Conservation (phyloP, 2,888 invertebrate species). For the Onthophagus sagittarius region DNA sequence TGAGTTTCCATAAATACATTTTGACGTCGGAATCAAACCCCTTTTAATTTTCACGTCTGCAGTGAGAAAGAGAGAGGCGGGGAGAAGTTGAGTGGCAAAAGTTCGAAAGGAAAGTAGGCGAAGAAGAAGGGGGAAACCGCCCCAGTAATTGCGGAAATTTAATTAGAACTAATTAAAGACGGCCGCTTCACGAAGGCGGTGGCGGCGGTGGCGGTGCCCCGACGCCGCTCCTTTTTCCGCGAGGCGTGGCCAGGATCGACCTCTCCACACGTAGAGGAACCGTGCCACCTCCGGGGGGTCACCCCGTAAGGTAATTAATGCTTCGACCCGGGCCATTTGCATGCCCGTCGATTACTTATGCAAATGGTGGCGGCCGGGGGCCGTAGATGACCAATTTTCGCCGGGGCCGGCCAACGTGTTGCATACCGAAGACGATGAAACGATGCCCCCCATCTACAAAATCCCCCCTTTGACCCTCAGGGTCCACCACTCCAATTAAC, state of each 20-base stretch:
- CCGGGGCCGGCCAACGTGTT: slow-evolving; percentile 36
- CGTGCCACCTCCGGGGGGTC: slow-evolving; percentile 33
- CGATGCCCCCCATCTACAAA: not conserved
- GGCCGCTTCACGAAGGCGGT: slow-evolving; percentile 26
- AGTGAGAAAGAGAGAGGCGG: not conserved
- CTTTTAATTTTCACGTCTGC: not conserved
- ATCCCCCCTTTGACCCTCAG: slow-evolving; percentile 19
- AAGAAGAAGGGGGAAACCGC: slow-evolving; percentile 6
- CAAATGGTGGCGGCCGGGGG: slow-evolving; percentile 45
- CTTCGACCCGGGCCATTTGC: slow-evolving; percentile 48
- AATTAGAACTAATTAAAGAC: slow-evolving; percentile 48
- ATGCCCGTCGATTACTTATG: slow-evolving; percentile 51
- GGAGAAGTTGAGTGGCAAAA: too few relatives aligned
- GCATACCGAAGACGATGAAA: slow-evolving; percentile 20
- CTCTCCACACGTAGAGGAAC: not conserved
- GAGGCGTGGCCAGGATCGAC: slow-evolving; percentile 31
- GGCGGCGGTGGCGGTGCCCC: slow-evolving; percentile 20
- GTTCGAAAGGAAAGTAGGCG: not conserved
- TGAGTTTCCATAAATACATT: not conserved
- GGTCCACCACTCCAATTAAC: slow-evolving; percentile 31
- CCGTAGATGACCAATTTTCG: slow-evolving; percentile 21
- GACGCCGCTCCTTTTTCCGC: slow-evolving; percentile 26
- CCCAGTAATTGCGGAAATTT: slow-evolving; percentile 45
- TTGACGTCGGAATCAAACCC: not conserved
- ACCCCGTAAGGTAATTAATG: slow-evolving; percentile 47